Conservation (phyloP, 1,140 invertebrate genomes). For the Coboldia fuscipes region DNA sequence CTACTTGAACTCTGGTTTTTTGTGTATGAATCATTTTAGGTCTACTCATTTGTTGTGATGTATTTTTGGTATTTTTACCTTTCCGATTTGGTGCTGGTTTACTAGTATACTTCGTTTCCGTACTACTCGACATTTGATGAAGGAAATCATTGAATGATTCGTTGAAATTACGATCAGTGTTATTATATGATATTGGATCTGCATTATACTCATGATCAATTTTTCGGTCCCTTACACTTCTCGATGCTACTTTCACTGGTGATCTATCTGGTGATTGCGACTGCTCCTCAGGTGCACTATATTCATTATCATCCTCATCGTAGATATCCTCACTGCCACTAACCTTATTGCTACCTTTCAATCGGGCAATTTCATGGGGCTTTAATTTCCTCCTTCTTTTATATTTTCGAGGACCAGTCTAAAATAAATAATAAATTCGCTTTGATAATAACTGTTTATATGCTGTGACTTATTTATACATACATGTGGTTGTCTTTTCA, state of each 20-base stretch:
- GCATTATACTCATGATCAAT: too few relatives aligned
- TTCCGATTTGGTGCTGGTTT: slow-evolving; percentile 20
- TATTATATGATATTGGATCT: slow-evolving; percentile 1
- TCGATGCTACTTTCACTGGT: slow-evolving; percentile 6
- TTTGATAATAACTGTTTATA: background rate
- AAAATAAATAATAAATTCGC: slow-evolving; percentile 3
- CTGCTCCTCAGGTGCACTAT: too few relatives aligned
- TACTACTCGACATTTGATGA: slow-evolving; percentile 13
- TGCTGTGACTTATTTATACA: background rate
- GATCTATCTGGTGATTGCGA: slow-evolving; percentile 3
- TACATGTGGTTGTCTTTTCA: slow-evolving; percentile 41
- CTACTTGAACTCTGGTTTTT: slow-evolving; percentile 31
- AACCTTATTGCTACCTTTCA: slow-evolving; percentile 17
- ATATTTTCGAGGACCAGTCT: slow-evolving; percentile 53
- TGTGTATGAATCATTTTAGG: slow-evolving; percentile 55
- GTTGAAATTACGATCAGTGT: background rate
- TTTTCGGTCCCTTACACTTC: too few relatives aligned
- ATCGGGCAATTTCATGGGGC: slow-evolving; percentile 29
- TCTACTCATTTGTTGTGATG: slow-evolving; percentile 22
- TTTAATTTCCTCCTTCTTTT: slow-evolving; percentile 53
- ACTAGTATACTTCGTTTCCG: slow-evolving; percentile 17
- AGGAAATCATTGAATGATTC: slow-evolving; percentile 29
- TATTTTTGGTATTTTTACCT: slow-evolving; percentile 17
- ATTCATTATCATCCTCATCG: slow-evolving; percentile 20
- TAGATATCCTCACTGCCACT: slow-evolving; percentile 17